Base-by-base conservation (phyloP, 1,140 invertebrate species). In the Ephestia elutella region DNA sequence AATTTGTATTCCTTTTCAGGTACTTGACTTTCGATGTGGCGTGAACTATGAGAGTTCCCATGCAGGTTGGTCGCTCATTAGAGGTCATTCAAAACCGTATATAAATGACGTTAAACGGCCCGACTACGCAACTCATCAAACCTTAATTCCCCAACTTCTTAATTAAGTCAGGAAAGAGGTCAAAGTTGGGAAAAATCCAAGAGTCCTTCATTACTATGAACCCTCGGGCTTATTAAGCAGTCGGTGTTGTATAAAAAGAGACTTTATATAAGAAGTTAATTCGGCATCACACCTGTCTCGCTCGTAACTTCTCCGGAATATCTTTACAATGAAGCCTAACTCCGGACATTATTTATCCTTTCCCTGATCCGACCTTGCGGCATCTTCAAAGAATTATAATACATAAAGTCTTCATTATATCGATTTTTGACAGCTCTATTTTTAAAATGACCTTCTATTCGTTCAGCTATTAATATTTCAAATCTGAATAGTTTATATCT, bases 241-340 rank as follows among this genome's bases (percentile, higher is more conserved):
- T 78, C 71, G 75, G 73, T 75, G 70, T 72, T 79, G 75, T 76
- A 80, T 76, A 85, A 85, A 86, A 86, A 79, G 77, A 56, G 75
- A 72, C 68, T 80, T 80, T 87, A 78, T 83, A 81, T 80, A 82
- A 86, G 75, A 86, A 78, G 79, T 85, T 86, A 85, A 87, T 85
- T 85, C 78, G 73, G 63, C 76, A 80, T 85, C 82, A 79, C 85
- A 88, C 85, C 85, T 87, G 85, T 87, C 82, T 60, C 71, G 80
- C 63, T 85, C 83, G 79, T 87, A 87, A 88, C 81, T 86, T 83
- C 75, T 75, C 73, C 58, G 70, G 72, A 72, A 86, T 78, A 71
- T 75, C 74, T 84, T 75, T 78, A 86, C 81, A 84, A 86, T 84
- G 81, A 82, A 81, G 76, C 73, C 72, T 76, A 76, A 71, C 71